Evolutionary conservation across 2,113 vertebrate genomes (phyloP).

Genomic region (Alethe diademata): DNA sequence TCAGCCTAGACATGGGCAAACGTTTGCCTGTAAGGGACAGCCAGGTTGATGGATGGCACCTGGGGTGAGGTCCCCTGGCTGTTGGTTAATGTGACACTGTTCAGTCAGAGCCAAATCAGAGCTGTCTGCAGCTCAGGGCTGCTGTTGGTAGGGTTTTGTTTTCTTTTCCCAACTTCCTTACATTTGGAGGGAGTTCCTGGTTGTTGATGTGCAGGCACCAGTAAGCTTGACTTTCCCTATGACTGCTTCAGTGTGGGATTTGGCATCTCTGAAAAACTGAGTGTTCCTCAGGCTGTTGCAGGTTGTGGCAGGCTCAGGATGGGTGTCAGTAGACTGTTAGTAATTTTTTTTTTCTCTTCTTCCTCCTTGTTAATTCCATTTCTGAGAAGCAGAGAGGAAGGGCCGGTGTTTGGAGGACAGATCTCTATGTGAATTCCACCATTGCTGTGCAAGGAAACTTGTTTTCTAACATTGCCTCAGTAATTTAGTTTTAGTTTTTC

Average conservation of each 20-base stretch:
- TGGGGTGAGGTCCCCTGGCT: background rate
- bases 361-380: background rate
- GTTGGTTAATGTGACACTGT: background rate
- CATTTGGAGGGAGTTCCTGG: background rate
- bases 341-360: background rate
- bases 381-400: background rate
- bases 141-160: background rate
- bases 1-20: background rate
- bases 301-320: background rate
- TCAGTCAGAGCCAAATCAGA: background rate
- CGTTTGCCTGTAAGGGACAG: background rate
- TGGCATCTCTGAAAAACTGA: background rate
- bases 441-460: rapidly evolving
- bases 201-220: background rate
- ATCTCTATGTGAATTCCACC: background rate
- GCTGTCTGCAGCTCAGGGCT: background rate
- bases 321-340: background rate
- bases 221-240: background rate
- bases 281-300: background rate
- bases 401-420: background rate
- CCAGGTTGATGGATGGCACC: background rate
- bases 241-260: background rate
- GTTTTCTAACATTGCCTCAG: background rate
- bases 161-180: constrained; percentile 13
- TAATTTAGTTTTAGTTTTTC: background rate